Evolutionary conservation across 2,113 vertebrate genomes (phyloP).

Genomic region (Cryptomyrus ogoouensis): DNA sequence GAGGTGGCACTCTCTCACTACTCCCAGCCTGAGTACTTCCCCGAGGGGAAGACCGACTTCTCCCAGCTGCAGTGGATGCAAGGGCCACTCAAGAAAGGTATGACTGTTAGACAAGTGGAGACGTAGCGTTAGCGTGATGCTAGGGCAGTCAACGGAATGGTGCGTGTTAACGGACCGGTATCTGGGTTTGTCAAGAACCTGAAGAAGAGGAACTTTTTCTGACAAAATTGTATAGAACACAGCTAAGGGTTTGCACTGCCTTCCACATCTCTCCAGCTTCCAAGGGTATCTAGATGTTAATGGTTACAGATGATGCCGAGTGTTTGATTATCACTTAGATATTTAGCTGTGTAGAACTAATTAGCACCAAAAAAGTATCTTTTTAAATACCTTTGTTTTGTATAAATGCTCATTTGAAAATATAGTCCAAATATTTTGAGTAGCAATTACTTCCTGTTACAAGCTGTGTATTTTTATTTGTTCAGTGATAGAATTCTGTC

Average conservation of each 20-base stretch:
- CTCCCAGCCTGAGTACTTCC: conserved; percentile 80
- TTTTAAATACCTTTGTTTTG: neutral
- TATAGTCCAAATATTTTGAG: neutral
- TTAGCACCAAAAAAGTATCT: neutral
- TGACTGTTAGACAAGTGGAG: conserved; percentile 14
- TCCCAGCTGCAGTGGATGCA: conserved; percentile 82
- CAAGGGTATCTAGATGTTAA: neutral
- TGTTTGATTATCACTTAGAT: neutral
- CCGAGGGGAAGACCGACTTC: conserved; percentile 79
- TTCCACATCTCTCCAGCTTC: neutral
- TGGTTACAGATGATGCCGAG: neutral
- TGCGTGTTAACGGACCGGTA: too few relatives aligned
- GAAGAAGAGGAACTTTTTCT: neutral
- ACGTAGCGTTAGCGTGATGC: neutral
- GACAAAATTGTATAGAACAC: neutral
- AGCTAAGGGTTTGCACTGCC: neutral
- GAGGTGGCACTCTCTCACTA: conserved; percentile 81
- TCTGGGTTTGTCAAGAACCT: neutral
- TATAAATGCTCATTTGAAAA: neutral
- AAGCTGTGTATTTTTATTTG: neutral
- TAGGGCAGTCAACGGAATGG: neutral
- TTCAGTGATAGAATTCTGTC: neutral
- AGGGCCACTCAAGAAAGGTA: conserved; percentile 87
- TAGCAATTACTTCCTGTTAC: neutral
- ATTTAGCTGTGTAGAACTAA: neutral